These are phyloP conservation scores for Hypanus sabinus DNA, from an alignment of 2,113 vertebrate genomes.

Conservation along the genomic window DNA sequence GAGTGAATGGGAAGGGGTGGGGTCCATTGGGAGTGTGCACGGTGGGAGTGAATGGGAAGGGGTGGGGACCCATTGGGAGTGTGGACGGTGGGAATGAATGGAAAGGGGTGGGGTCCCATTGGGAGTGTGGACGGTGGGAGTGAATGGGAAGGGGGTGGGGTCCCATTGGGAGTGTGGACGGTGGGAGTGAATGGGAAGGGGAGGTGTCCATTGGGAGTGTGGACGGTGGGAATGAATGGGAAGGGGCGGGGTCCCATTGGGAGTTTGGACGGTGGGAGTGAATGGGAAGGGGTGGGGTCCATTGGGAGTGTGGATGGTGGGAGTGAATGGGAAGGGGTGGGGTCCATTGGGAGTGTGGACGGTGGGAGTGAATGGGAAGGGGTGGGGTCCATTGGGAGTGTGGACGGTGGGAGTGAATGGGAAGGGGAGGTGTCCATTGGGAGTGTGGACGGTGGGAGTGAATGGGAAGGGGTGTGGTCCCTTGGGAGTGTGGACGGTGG, in stretches of 20 bases:
- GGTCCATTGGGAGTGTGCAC: background rate
- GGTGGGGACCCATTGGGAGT: background rate
- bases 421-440: background rate
- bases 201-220: no score
- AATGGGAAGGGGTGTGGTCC: no score
- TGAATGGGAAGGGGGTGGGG: no score
- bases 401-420: background rate
- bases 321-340: background rate
- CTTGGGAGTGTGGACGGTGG: no score
- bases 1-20: background rate
- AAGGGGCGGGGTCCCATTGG: no score
- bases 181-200: no score
- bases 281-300: background rate
- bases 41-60: background rate
- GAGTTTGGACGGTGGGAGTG: no score
- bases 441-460: no score
- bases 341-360: background rate
- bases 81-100: background rate
- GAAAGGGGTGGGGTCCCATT: no score
- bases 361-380: background rate
- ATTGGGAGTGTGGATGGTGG: background rate
- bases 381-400: background rate
- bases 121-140: no score
- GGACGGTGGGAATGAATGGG: no score
- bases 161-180: no score